phyloP scores from a whole-genome alignment of 2,888 invertebrate species.

The Dendrolimus pini region DNA sequence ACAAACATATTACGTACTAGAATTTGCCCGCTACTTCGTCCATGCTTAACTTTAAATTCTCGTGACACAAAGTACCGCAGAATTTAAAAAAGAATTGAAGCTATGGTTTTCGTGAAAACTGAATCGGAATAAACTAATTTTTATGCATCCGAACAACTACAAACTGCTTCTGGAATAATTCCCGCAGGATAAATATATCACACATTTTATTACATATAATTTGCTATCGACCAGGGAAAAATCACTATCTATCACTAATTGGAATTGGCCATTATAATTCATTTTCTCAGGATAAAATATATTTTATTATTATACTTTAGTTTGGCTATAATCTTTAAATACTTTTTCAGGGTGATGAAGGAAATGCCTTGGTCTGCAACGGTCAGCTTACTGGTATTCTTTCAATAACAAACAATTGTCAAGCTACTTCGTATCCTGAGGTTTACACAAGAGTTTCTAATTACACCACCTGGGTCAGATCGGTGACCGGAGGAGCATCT shows the following conservation, averaged over 20 bases:
- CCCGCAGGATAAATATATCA: too few relatives aligned
- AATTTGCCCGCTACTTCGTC: too few relatives aligned
- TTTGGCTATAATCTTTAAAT: neutral
- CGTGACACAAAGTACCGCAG: too few relatives aligned
- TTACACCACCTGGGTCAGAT: conserved; percentile 38
- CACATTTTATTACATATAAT: too few relatives aligned
- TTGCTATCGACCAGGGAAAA: too few relatives aligned
- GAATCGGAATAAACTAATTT: too few relatives aligned
- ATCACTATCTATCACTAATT: neutral
- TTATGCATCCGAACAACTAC: too few relatives aligned
- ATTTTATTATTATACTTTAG: too few relatives aligned
- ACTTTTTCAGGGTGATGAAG: conserved; percentile 35
- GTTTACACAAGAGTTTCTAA: conserved; percentile 40
- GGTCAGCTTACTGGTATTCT: conserved; percentile 37
- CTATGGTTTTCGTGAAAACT: too few relatives aligned
- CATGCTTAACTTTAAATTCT: too few relatives aligned
- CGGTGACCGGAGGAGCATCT: conserved; percentile 27
- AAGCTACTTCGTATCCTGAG: conserved; percentile 29
- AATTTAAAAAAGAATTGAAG: too few relatives aligned
- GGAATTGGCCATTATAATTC: neutral
- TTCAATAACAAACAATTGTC: conserved; percentile 25
- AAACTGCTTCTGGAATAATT: too few relatives aligned
- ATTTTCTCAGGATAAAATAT: neutral
- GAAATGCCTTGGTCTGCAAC: conserved; percentile 35
- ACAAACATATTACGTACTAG: neutral